A percentile compares a stretch with the other conserved stretches of the same genome.
Conservation (phyloP, 1,140 invertebrate genomes). For the Uloborus diversus region DNA sequence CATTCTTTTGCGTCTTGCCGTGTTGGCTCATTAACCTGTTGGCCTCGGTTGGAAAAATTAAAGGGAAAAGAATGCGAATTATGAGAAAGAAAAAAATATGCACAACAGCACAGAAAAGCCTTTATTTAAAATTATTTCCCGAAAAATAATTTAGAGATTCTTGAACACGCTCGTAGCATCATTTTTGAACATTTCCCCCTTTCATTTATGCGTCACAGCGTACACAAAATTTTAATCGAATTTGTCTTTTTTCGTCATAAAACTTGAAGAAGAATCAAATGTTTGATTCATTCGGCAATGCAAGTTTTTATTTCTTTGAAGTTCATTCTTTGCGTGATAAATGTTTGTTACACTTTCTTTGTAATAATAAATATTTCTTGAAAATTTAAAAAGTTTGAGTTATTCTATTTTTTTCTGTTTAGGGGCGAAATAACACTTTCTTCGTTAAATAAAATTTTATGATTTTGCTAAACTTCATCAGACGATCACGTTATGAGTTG, state of each 20-base stretch:
- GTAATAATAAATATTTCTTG: too few relatives aligned
- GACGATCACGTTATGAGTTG: too few relatives aligned
- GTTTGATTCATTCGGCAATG: too few relatives aligned
- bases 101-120: not conserved
- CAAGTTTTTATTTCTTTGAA: too few relatives aligned
- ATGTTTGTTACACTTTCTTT: too few relatives aligned
- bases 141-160: constrained; percentile 53
- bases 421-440: too few relatives aligned
- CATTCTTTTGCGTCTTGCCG: constrained; percentile 3
- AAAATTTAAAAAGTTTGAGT: too few relatives aligned
- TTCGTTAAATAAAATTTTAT: too few relatives aligned
- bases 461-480: too few relatives aligned
- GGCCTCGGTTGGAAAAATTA: constrained; percentile 27
- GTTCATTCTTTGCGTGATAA: too few relatives aligned
- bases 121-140: constrained; percentile 39
- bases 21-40: constrained; percentile 54
- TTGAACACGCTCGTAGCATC: not conserved
- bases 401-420: too few relatives aligned
- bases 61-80: not conserved
- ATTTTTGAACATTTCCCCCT: not conserved
- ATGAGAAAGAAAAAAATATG: not conserved
- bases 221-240: constrained; percentile 47
- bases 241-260: constrained; percentile 47
- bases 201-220: not conserved
- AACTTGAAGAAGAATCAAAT: too few relatives aligned